phyloP scores from a whole-genome alignment of 2,113 vertebrate genomes.

The Diphyllodes magnificus region DNA sequence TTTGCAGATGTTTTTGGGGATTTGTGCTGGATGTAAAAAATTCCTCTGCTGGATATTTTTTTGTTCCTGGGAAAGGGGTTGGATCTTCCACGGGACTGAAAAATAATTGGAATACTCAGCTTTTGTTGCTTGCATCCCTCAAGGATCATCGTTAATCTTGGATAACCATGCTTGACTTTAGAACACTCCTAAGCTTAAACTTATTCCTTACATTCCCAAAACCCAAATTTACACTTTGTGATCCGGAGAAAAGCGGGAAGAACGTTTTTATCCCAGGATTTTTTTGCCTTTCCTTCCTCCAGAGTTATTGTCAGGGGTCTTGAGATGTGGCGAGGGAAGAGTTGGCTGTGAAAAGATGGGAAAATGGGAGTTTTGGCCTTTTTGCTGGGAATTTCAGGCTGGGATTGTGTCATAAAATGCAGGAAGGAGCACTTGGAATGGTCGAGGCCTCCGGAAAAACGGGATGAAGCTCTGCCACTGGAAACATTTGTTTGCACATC shows the following conservation, averaged over 20 bases:
- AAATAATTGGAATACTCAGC: background rate
- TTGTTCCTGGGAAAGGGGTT: background rate
- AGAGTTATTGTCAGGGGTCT: background rate
- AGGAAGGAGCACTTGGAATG: background rate
- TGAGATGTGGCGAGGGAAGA: background rate
- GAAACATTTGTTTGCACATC: conserved; percentile 17
- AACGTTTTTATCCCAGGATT: background rate
- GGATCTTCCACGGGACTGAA: background rate
- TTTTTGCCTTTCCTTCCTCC: background rate
- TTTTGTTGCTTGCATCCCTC: background rate
- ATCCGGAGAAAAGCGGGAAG: background rate
- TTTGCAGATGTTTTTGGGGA: background rate
- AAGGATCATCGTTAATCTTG: background rate
- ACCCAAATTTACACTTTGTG: fast-evolving
- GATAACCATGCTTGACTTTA: background rate
- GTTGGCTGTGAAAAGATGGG: background rate
- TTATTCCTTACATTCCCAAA: background rate
- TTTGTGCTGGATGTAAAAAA: background rate
- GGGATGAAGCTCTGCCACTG: background rate
- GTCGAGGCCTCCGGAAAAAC: background rate
- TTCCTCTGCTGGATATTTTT: background rate
- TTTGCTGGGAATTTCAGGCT: background rate
- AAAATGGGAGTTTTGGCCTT: background rate
- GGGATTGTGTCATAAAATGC: fast-evolving
- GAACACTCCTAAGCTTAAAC: background rate